These are phyloP conservation scores for Acrossocheilus wenchowensis DNA, from an alignment of 2,797 vertebrate species.

Conservation along the genomic window DNA sequence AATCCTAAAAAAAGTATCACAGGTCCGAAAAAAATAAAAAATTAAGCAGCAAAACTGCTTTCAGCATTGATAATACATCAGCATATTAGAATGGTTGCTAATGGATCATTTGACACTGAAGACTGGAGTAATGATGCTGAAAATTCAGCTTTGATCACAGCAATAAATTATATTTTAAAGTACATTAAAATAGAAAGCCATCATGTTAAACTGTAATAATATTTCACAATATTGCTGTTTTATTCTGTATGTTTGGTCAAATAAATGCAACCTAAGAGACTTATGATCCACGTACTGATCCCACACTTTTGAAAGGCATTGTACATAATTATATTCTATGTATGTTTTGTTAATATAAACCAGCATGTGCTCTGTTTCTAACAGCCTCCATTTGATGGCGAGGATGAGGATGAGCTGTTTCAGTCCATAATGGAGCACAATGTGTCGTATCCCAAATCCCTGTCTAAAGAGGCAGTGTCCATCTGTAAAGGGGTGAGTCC, in stretches of 20 bases:
- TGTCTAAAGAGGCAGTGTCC: conserved; percentile 97
- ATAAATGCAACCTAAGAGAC: neutral
- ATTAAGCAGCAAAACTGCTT: neutral
- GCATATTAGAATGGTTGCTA: neutral
- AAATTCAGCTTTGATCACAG: neutral
- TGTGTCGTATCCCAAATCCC: conserved; percentile 95
- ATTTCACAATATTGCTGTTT: neutral
- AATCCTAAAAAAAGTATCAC: neutral
- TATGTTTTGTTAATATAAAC: neutral
- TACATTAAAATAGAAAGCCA: neutral
- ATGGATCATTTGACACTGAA: neutral
- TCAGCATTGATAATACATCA: neutral
- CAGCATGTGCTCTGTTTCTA: conserved; percentile 4
- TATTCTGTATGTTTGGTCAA: neutral
- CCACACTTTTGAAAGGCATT: neutral
- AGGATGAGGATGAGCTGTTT: conserved; percentile 97
- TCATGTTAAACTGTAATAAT: neutral
- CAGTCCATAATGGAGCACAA: conserved; percentile 99
- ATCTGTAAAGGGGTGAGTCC: conserved; percentile 97
- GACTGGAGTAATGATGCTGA: neutral
- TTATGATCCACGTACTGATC: neutral
- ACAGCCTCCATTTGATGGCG: conserved; percentile 96
- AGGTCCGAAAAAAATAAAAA: too few relatives aligned
- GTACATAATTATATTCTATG: neutral
- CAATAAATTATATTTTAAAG: neutral